phyloP scores from a whole-genome alignment of 1,140 invertebrate genomes.

The Contarinia nasturtii region DNA sequence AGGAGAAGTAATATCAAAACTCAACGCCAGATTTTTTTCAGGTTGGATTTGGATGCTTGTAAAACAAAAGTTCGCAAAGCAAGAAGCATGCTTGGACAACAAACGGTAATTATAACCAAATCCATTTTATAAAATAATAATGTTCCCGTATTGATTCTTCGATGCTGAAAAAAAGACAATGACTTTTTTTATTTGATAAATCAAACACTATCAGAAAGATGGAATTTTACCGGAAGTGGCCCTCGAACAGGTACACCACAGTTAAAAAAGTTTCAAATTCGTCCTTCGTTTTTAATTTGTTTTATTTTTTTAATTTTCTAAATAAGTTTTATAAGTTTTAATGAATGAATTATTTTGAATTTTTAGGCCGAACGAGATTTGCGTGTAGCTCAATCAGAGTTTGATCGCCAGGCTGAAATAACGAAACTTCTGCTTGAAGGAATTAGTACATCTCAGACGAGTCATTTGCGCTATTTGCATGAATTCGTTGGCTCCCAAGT shows the following conservation, averaged over 20 bases:
- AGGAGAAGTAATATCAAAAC: no score
- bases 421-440: slow-evolving; percentile 80
- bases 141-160: not conserved
- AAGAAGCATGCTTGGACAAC: slow-evolving; percentile 59
- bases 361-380: slow-evolving; percentile 76
- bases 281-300: not conserved
- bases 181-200: not conserved
- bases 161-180: not conserved
- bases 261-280: not conserved
- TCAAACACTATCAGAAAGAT: slow-evolving; percentile 36
- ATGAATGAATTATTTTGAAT: slow-evolving; percentile 2
- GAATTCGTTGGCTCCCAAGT: slow-evolving; percentile 80
- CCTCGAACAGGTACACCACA: slow-evolving; percentile 48
- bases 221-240: slow-evolving; percentile 54
- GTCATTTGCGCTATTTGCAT: slow-evolving; percentile 69
- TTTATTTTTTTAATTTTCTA: not conserved
- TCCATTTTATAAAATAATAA: not conserved
- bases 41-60: slow-evolving; percentile 81
- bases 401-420: slow-evolving; percentile 84
- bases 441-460: slow-evolving; percentile 64
- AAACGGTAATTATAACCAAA: slow-evolving; percentile 41
- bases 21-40: no score
- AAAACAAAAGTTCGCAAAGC: slow-evolving; percentile 81
- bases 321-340: not conserved
- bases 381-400: slow-evolving; percentile 75